These are phyloP conservation scores for Pristionchus mayeri DNA, from an alignment of 2,888 invertebrate genomes.

Conservation along the genomic window DNA sequence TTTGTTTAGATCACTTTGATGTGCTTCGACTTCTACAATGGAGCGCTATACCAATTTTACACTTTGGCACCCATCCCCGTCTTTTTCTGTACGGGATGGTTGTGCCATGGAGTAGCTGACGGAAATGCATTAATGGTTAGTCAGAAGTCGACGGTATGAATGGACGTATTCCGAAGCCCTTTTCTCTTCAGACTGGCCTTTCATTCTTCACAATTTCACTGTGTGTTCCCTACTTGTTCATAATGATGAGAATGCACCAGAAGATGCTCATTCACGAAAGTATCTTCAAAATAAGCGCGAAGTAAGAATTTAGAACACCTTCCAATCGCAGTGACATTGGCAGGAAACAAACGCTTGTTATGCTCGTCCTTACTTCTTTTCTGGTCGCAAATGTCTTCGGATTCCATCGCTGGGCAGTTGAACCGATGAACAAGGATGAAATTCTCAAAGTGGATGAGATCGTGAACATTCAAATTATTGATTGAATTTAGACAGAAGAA, in stretches of 20 bases:
- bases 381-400: background rate
- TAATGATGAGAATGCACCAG: constrained; percentile 25
- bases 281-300: background rate
- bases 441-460: background rate
- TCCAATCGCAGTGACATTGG: background rate
- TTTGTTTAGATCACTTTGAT: background rate
- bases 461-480: background rate
- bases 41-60: background rate
- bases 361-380: background rate
- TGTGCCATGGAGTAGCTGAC: background rate
- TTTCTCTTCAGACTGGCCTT: background rate
- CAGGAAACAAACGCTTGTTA: background rate
- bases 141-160: too few relatives aligned
- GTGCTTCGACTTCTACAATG: constrained; percentile 7
- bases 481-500: background rate
- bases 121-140: background rate
- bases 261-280: background rate
- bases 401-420: background rate
- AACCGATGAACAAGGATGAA: background rate
- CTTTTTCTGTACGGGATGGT: background rate
- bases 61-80: background rate
- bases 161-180: too few relatives aligned
- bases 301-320: background rate
- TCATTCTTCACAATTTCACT: background rate
- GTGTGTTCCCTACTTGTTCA: background rate